phyloP scores from a whole-genome alignment of 1,140 invertebrate genomes.

The Procambarus clarkii region DNA sequence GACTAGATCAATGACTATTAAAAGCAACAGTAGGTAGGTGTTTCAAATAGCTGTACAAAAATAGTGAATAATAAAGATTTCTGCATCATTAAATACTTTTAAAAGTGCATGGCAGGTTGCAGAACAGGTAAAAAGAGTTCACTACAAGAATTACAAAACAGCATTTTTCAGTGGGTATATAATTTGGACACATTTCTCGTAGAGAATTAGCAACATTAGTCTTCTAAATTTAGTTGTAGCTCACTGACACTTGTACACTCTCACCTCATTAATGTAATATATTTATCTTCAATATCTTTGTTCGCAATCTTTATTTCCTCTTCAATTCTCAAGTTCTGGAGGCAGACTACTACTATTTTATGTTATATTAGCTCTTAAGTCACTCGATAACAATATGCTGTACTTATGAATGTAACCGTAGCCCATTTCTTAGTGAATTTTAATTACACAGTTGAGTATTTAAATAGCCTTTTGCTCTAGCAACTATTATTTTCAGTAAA shows the following conservation, averaged over 20 bases:
- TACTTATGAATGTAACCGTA: neutral
- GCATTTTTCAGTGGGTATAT: conserved; percentile 60
- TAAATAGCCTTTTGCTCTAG: neutral
- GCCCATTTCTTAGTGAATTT: neutral
- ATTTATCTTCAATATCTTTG: neutral
- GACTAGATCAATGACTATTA: conserved; percentile 64
- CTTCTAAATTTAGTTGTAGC: conserved; percentile 20
- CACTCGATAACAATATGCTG: neutral
- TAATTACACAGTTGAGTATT: neutral
- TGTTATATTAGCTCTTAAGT: neutral
- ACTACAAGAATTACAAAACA: conserved; percentile 59
- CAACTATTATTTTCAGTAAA: neutral
- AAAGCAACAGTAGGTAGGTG: conserved; percentile 63
- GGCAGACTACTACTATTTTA: neutral
- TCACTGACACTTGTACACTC: conserved; percentile 31
- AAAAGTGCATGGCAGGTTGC: conserved; percentile 65
- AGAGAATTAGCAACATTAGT: conserved; percentile 1
- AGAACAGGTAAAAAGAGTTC: conserved; percentile 61
- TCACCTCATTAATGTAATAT: neutral
- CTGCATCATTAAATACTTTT: conserved; percentile 66
- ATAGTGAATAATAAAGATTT: conserved; percentile 69
- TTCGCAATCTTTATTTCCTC: neutral
- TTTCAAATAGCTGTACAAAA: conserved; percentile 68
- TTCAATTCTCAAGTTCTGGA: neutral
- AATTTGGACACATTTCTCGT: conserved; percentile 50